A percentile compares a stretch with the other conserved stretches of the same genome.
Conservation (phyloP, 2,113 vertebrate genomes). For the Percopsis transmontana region DNA sequence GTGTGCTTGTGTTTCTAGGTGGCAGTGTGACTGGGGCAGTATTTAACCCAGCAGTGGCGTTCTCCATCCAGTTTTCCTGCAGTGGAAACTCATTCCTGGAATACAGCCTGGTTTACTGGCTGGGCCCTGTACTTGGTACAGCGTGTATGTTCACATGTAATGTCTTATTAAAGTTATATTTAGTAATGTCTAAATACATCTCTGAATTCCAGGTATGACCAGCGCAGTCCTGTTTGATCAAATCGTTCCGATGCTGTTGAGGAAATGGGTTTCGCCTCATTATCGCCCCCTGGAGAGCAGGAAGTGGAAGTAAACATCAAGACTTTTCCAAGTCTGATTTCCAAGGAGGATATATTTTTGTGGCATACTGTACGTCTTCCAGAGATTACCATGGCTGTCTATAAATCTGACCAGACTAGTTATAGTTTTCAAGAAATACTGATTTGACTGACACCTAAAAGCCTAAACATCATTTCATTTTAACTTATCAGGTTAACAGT, state of each 20-base stretch:
- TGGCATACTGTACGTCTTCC: too few species aligned
- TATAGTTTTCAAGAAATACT: too few species aligned
- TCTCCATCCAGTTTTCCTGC: constrained; percentile 87
- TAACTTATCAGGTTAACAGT: too few species aligned
- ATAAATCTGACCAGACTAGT: too few species aligned
- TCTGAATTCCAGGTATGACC: constrained; percentile 61
- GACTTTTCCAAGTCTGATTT: too few species aligned
- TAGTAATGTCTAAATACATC: not conserved
- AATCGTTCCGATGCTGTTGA: constrained; percentile 33
- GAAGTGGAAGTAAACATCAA: constrained; percentile 56
- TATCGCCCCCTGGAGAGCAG: constrained; percentile 31
- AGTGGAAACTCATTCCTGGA: constrained; percentile 81
- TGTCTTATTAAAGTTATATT: not conserved
- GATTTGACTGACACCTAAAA: too few species aligned
- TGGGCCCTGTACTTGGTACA: constrained; percentile 86
- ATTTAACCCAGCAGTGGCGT: constrained; percentile 92
- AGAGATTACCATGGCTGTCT: too few species aligned
- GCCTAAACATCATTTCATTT: too few species aligned
- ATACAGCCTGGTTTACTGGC: constrained; percentile 86
- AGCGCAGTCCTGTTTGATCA: constrained; percentile 70
- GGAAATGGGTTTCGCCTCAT: constrained; percentile 3
- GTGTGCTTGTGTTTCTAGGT: constrained; percentile 71
- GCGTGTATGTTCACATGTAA: not conserved
- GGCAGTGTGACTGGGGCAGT: constrained; percentile 87
- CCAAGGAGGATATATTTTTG: too few species aligned